Percentiles rank a stretch among this genome's conserved stretches.
These are phyloP conservation scores for Australoheros facetus DNA, from an alignment of 2,797 vertebrate genomes.

Conservation along the genomic window DNA sequence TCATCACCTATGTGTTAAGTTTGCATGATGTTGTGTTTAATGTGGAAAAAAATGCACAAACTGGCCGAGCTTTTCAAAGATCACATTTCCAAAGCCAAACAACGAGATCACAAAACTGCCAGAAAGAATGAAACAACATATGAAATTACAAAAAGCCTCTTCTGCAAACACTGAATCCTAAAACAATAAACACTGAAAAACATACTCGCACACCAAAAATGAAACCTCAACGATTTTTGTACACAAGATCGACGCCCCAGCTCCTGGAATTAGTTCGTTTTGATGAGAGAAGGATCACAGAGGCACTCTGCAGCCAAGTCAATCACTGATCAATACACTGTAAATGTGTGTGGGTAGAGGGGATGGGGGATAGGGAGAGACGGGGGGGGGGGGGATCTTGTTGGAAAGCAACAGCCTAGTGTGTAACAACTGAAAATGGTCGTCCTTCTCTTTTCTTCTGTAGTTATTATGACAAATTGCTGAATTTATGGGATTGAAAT, in stretches of 20 bases:
- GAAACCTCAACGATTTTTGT: neutral
- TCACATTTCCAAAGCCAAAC: neutral
- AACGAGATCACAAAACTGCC: neutral
- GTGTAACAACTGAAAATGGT: conserved; percentile 30
- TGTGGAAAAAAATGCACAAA: neutral
- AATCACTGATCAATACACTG: conserved; percentile 32
- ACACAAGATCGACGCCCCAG: neutral
- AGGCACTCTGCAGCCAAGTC: conserved; percentile 24
- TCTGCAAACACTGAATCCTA: neutral
- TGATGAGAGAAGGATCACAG: conserved; percentile 15
- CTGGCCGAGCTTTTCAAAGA: neutral
- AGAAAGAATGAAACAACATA: neutral
- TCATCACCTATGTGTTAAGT: neutral
- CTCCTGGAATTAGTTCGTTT: conserved; percentile 10
- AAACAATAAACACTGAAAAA: neutral
- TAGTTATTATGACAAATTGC: conserved; percentile 50
- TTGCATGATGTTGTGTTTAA: neutral
- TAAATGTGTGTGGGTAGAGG: neutral
- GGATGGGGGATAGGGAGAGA: neutral
- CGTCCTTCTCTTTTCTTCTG: neutral
- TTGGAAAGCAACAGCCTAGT: conserved; percentile 20
- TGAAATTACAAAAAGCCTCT: neutral
- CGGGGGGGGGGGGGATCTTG: neutral
- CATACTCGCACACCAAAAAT: neutral
- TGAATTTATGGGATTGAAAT: conserved; percentile 40